These are phyloP conservation scores for Acleris emargana DNA, from an alignment of 2,888 invertebrate genomes.

Conservation along the genomic window DNA sequence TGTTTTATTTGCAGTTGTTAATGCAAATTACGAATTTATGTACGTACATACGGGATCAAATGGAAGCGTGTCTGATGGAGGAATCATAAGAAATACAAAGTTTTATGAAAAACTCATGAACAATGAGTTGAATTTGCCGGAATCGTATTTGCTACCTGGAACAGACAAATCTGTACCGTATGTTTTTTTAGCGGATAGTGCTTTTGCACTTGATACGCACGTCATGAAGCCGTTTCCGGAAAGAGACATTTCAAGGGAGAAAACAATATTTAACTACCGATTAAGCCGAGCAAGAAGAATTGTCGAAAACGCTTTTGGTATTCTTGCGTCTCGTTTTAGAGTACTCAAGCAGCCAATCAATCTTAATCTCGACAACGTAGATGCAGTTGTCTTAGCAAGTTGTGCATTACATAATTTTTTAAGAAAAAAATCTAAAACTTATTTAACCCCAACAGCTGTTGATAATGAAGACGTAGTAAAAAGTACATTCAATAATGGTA, in stretches of 20 bases:
- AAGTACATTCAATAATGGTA: neutral
- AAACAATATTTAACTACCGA: constrained; percentile 2
- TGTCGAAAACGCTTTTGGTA: constrained; percentile 1
- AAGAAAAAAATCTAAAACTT: constrained; percentile 8
- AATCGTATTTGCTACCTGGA: constrained; percentile 6
- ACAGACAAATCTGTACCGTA: neutral
- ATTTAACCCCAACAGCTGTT: neutral
- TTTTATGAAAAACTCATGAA: constrained; percentile 1
- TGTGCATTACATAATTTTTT: constrained; percentile 14
- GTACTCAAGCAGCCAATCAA: neutral
- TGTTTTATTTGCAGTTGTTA: constrained; percentile 1
- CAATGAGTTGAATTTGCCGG: neutral
- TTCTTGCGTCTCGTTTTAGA: constrained; percentile 5
- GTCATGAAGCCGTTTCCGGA: neutral
- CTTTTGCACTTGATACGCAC: constrained; percentile 1
- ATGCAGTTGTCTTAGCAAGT: constrained; percentile 2
- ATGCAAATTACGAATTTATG: constrained; percentile 15
- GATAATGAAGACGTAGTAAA: constrained; percentile 5
- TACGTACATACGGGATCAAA: neutral
- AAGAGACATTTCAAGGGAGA: neutral
- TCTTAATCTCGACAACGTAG: constrained; percentile 8
- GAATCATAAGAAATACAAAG: neutral
- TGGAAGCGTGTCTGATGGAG: too few species aligned
- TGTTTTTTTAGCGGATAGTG: neutral
- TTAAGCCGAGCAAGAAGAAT: constrained; percentile 1